Evolutionary conservation across 2,113 vertebrate genomes (phyloP).

Genomic region (Petroica traversi): DNA sequence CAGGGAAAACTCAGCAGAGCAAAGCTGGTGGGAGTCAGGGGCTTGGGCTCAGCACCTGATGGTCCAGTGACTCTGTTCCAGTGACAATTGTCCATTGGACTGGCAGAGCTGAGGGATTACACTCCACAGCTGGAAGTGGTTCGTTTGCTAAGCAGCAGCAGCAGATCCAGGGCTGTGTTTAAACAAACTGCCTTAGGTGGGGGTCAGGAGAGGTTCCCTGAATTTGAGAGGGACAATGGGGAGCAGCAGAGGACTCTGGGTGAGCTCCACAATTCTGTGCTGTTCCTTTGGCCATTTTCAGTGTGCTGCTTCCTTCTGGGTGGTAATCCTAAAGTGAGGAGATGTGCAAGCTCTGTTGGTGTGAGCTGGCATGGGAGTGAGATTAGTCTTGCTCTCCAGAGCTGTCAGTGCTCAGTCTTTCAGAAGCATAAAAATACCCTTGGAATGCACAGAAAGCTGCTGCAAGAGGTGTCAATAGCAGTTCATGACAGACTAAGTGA

Average conservation of each 20-base stretch:
- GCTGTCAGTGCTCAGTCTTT: background rate
- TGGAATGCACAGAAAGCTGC: background rate
- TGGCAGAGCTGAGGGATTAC: background rate
- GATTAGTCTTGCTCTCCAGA: background rate
- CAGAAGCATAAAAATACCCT: background rate
- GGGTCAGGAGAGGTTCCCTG: background rate
- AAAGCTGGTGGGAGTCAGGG: background rate
- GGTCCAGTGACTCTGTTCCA: background rate
- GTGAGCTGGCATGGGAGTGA: background rate
- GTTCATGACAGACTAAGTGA: background rate
- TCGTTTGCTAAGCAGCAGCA: background rate
- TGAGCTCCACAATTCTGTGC: rapidly evolving
- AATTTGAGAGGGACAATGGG: background rate
- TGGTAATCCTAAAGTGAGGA: background rate
- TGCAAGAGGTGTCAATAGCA: background rate
- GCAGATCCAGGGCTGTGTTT: background rate
- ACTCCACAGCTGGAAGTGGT: background rate
- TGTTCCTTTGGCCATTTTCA: background rate
- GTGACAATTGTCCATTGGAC: background rate
- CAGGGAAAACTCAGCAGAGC: background rate
- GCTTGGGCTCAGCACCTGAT: background rate
- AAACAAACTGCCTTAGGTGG: background rate
- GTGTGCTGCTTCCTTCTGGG: background rate
- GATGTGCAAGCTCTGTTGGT: background rate
- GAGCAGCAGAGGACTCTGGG: background rate